These are phyloP conservation scores for Ferdinandea cuprea DNA, from an alignment of 2,888 invertebrate genomes.

Conservation along the genomic window DNA sequence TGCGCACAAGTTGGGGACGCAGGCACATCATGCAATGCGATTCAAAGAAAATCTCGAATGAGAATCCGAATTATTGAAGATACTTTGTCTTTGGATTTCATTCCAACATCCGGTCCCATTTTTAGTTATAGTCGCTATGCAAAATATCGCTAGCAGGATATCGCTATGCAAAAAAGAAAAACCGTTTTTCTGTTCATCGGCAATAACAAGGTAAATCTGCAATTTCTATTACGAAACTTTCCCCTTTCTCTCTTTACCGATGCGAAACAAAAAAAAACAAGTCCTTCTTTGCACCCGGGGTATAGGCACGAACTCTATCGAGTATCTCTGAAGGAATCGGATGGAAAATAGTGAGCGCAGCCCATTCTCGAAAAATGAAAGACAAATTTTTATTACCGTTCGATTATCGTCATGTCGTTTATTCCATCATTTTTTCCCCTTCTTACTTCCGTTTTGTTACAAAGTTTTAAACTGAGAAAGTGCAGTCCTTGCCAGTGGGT, in stretches of 20 bases:
- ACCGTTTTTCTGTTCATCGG: background rate
- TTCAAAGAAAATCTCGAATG: conserved; percentile 29
- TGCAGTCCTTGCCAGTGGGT: conserved; percentile 10
- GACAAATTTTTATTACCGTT: conserved; percentile 75
- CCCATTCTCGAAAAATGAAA: conserved; percentile 64
- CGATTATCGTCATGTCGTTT: conserved; percentile 72
- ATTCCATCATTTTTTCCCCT: conserved; percentile 44
- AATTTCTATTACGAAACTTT: conserved; percentile 62
- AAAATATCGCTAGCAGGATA: conserved; percentile 33
- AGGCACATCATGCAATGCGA: conserved; percentile 6
- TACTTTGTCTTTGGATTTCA: conserved; percentile 71
- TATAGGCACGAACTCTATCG: too few relatives aligned
- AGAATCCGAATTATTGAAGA: conserved; percentile 54
- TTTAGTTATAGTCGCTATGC: conserved; percentile 38
- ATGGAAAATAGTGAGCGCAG: conserved; percentile 61
- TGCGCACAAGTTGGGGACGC: conserved; percentile 49
- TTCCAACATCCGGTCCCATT: conserved; percentile 58
- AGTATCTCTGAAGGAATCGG: conserved; percentile 9
- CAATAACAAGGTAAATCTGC: conserved; percentile 43
- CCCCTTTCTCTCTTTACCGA: background rate
- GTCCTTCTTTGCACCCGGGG: background rate
- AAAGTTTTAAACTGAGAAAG: conserved; percentile 49
- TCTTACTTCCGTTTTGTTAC: conserved; percentile 25
- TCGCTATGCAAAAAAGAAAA: conserved; percentile 23
- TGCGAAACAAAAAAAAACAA: too few relatives aligned